Percentiles rank a stretch among this genome's conserved stretches.
Conservation (phyloP, 2,797 vertebrate species). For the Epinephelus malabaricus region DNA sequence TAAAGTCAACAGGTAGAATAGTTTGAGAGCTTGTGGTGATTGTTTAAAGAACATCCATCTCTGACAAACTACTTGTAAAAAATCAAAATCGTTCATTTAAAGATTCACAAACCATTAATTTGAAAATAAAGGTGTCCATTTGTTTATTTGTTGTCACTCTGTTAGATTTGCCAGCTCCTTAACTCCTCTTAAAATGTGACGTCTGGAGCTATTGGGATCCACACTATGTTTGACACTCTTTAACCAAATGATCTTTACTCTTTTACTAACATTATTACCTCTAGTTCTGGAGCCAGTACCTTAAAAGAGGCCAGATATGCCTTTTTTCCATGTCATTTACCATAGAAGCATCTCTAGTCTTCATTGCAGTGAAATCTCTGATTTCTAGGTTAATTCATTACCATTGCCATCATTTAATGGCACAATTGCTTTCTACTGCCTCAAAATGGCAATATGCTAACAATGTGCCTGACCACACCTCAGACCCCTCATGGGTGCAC, state of each 20-base stretch:
- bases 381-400: not conserved
- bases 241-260: not conserved
- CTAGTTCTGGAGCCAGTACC: not conserved
- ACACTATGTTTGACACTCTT: not conserved
- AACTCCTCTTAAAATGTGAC: not conserved
- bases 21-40: not conserved
- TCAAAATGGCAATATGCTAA: no score
- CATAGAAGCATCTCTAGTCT: not conserved
- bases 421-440: no score
- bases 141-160: not conserved
- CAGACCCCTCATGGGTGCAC: no score
- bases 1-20: not conserved
- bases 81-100: not conserved
- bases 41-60: not conserved
- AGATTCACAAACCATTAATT: slow-evolving; percentile 1
- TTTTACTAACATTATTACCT: not conserved
- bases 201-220: not conserved
- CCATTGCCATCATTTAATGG: not conserved
- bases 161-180: not conserved
- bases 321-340: not conserved
- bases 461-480: no score
- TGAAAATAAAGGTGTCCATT: not conserved
- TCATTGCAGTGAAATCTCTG: not conserved
- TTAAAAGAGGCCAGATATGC: not conserved
- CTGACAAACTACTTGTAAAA: not conserved